Conservation (phyloP, 2,113 vertebrate species). For the Panthera tigris region DNA sequence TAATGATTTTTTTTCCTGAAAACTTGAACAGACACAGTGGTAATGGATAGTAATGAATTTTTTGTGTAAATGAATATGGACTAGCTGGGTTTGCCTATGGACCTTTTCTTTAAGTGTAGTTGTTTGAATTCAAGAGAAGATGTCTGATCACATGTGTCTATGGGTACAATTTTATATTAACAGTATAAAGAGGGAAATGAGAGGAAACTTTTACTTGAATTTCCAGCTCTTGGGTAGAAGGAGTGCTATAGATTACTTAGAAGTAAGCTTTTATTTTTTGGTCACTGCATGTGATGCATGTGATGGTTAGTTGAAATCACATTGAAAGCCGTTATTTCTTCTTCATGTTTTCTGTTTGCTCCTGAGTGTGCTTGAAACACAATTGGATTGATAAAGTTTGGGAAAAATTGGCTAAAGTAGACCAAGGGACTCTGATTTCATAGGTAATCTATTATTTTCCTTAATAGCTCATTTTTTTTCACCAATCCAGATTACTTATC, state of each 20-base stretch:
- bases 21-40: background rate
- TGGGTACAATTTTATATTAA: slow-evolving; percentile 15
- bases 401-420: background rate
- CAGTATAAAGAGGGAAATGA: background rate
- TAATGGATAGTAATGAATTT: background rate
- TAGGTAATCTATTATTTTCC: background rate
- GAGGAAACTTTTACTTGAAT: slow-evolving; percentile 25
- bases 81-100: background rate
- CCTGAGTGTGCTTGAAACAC: background rate
- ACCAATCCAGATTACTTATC: slow-evolving; percentile 24
- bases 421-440: background rate
- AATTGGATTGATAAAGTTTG: background rate
- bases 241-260: slow-evolving; percentile 6
- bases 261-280: slow-evolving; percentile 31
- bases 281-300: background rate
- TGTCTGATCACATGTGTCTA: background rate
- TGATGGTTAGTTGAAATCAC: background rate
- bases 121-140: slow-evolving; percentile 8
- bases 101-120: slow-evolving; percentile 10
- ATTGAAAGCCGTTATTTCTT: background rate
- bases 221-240: background rate
- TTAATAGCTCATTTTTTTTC: background rate
- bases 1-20: slow-evolving; percentile 43
- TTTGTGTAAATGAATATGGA: background rate
- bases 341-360: background rate